Conservation (phyloP, 2,888 invertebrate genomes). For the Automeris io region DNA sequence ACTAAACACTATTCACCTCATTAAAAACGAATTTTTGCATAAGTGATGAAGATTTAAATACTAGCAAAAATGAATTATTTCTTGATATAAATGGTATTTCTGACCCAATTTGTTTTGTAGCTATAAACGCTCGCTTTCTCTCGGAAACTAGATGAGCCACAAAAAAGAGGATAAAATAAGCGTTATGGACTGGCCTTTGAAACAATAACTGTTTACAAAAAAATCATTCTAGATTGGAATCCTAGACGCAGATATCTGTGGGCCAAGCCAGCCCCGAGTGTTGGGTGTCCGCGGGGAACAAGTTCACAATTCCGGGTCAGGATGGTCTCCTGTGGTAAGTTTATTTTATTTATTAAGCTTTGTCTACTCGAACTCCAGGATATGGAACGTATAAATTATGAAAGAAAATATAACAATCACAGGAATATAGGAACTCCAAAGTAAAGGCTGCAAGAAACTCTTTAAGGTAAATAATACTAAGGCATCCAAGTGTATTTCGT, state of each 20-base stretch:
- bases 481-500: no score
- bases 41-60: no score
- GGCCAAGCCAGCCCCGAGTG: slow-evolving; percentile 97
- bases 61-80: no score
- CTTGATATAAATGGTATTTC: no score
- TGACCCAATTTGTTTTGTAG: slow-evolving; percentile 1
- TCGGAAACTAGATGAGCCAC: no score
- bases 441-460: no score
- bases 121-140: neutral
- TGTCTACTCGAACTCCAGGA: neutral
- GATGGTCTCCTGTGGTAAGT: slow-evolving; percentile 96
- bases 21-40: no score
- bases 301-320: slow-evolving; percentile 96
- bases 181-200: neutral
- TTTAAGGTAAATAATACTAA: no score
- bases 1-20: no score
- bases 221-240: slow-evolving; percentile 85
- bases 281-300: slow-evolving; percentile 94
- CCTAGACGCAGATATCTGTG: slow-evolving; percentile 98
- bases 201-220: slow-evolving; percentile 2
- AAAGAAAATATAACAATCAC: no score
- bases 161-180: no score
- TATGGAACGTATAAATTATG: neutral
- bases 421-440: no score
- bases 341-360: neutral